Evolutionary conservation across 2,113 vertebrate species (phyloP).

Genomic region (Todiramphus chloris): DNA sequence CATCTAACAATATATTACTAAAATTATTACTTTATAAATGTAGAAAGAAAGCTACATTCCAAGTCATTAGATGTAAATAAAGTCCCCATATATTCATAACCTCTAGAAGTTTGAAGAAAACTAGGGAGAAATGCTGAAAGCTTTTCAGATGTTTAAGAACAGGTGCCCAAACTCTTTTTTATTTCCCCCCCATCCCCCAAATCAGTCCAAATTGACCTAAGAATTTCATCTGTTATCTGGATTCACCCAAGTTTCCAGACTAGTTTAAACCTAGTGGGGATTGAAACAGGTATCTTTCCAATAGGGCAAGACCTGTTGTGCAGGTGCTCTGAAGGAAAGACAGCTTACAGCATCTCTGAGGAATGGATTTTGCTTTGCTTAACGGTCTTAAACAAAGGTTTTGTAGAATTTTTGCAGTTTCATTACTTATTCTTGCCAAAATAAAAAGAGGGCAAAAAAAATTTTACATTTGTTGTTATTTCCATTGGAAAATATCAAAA

Average conservation of each 20-base stretch:
- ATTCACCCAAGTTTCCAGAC: background rate
- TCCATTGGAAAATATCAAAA: background rate
- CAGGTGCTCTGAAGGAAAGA: no score
- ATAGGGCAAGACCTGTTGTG: background rate
- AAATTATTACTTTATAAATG: background rate
- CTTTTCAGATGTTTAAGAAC: background rate
- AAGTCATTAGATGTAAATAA: background rate
- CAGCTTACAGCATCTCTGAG: no score
- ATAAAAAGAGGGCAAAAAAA: background rate
- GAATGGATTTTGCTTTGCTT: background rate
- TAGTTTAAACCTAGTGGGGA: background rate
- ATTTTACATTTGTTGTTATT: background rate
- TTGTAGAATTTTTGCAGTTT: background rate
- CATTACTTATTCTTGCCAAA: background rate
- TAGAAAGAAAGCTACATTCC: background rate
- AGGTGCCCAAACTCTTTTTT: background rate
- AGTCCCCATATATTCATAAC: background rate
- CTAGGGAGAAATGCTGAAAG: background rate
- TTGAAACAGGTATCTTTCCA: background rate
- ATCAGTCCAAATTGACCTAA: background rate
- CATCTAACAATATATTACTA: background rate
- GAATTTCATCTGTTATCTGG: background rate
- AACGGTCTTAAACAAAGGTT: background rate
- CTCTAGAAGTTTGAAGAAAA: background rate
- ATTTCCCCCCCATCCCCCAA: background rate